Base-by-base conservation (phyloP, 1,140 invertebrate species). In the Phocides pigmalion region DNA sequence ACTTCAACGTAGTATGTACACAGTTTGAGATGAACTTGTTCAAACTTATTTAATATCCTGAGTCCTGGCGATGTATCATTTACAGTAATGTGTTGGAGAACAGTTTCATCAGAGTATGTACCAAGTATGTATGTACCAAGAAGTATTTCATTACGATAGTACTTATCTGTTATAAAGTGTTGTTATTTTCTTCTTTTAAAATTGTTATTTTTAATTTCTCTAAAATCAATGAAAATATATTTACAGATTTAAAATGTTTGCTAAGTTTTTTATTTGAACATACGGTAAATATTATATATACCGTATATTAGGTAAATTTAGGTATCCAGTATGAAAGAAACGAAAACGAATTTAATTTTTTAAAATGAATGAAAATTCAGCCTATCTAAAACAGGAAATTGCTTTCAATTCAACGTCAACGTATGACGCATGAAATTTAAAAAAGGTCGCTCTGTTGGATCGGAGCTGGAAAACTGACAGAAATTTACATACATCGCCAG, bases 21-120 rank as follows among this genome's bases (percentile, higher is more conserved):
- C 16, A 28, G 22, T 22, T 56, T 56, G 35, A 44, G 17, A 39
- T 47, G 56, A 47, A 59, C 56, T 59, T 11, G 41, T 58, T 28
- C 22, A 46, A 58, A 58, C 54, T 58, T 46, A 58, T 58, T 58
- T 46, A 58, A 58, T 58, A 58, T 58, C 39, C 25, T 28, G 14
- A n/a, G 11, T 9, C 4, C 28, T 37, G 49, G 8, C 8, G 32
- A 35, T 35, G n/a, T 35, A 35, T 35, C 9, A 4, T 12, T 35
- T n/a, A n/a, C 8, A 12, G n/a, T 4, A 8, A n/a, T 11, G 32
- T 11, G 32, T 35, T 35, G 11, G 9, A 28, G 6, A n/a, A n/a
- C 8, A n/a, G 32, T 35, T 35, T 9, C 9, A 35, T 12, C n/a
- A 4, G 5, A 35, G 22, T 22, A 22, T 22, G 22, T 22, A 22